Evolutionary conservation across 2,113 vertebrate genomes (phyloP).

Genomic region (Andinoacara biseriatus): DNA sequence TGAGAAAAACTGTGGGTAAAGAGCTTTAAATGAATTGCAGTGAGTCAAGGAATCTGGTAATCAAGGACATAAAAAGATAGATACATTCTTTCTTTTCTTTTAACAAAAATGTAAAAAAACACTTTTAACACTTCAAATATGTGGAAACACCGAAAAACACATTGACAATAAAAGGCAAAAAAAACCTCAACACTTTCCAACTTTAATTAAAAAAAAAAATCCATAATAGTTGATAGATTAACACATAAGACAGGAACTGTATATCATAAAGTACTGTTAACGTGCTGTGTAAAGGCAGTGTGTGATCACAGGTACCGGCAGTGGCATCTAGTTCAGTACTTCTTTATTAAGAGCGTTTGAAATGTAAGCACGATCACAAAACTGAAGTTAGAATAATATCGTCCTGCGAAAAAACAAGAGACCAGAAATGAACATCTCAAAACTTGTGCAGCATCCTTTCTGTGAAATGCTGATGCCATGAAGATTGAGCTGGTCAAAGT

Average conservation of each 20-base stretch:
- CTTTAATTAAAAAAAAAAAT: neutral
- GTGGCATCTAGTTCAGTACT: neutral
- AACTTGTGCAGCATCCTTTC: neutral
- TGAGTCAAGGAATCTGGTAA: constrained; percentile 22
- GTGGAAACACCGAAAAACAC: neutral
- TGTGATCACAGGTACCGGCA: neutral
- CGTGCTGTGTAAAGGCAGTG: neutral
- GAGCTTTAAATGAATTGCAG: constrained; percentile 30
- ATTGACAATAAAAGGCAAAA: neutral
- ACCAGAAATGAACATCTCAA: neutral
- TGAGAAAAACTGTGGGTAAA: constrained; percentile 37
- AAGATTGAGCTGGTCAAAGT: constrained; percentile 15
- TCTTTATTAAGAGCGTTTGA: neutral
- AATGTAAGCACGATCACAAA: neutral
- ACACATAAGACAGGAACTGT: neutral
- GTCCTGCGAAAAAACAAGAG: neutral
- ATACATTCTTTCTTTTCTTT: neutral
- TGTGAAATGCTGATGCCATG: neutral
- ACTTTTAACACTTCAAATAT: neutral
- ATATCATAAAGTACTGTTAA: neutral
- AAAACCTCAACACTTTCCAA: neutral
- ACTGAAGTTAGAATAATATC: neutral
- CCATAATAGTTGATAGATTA: neutral
- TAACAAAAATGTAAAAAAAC: neutral
- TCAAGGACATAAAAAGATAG: neutral